These are phyloP conservation scores for Hemicordylus capensis DNA, from an alignment of 2,113 vertebrate species.

Conservation along the genomic window DNA sequence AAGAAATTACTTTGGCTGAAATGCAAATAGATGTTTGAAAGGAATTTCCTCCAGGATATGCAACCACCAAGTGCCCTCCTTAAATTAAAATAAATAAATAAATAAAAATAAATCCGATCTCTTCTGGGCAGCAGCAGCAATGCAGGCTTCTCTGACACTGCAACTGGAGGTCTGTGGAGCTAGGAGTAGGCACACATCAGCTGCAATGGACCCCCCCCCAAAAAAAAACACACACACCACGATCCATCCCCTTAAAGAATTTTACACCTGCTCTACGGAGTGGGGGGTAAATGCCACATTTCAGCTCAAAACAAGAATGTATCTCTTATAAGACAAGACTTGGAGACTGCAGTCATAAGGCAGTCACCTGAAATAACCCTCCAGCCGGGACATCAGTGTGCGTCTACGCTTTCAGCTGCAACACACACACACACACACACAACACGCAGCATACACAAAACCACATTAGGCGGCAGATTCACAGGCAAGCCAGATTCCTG, in stretches of 20 bases:
- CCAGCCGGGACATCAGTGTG: not conserved
- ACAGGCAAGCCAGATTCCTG: too few species aligned
- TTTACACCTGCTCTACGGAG: not conserved
- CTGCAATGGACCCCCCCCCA: fast-evolving
- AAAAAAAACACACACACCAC: too few species aligned
- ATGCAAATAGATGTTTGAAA: not conserved
- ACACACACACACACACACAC: not conserved
- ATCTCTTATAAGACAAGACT: too few species aligned
- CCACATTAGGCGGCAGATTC: not conserved
- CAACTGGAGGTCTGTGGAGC: not conserved
- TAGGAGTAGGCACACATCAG: not conserved
- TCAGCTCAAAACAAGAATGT: too few species aligned
- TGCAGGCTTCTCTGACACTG: not conserved
- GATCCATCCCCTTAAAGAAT: not conserved
- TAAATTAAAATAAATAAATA: not conserved
- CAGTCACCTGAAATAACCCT: constrained; percentile 27
- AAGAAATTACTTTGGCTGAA: not conserved
- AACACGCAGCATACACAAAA: too few species aligned
- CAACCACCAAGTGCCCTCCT: not conserved
- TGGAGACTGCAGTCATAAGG: not conserved
- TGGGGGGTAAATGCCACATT: too few species aligned
- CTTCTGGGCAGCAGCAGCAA: not conserved
- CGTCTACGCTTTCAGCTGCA: not conserved
- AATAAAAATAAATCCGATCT: not conserved
- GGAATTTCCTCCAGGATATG: too few species aligned